Conservation (phyloP, 2,888 invertebrate species). For the Eupithecia dodoneata region DNA sequence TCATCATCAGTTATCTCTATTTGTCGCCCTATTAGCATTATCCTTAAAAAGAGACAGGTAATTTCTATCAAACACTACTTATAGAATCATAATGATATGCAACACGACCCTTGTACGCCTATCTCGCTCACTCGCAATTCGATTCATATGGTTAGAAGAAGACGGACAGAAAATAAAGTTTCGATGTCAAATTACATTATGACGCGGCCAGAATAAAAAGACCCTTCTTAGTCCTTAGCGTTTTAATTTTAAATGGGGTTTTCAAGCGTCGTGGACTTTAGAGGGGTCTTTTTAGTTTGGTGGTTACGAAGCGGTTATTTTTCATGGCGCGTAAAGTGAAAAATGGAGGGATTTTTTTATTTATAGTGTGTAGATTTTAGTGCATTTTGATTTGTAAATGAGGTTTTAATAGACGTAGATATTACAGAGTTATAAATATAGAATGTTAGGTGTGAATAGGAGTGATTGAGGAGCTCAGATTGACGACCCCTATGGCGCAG, state of each 20-base stretch:
- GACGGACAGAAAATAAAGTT: slow-evolving; percentile 40
- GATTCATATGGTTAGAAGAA: slow-evolving; percentile 28
- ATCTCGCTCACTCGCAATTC: slow-evolving; percentile 40
- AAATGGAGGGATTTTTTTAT: slow-evolving; percentile 48
- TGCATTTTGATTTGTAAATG: slow-evolving; percentile 40
- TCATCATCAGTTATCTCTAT: slow-evolving; percentile 46
- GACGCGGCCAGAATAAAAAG: slow-evolving; percentile 42
- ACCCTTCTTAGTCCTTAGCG: slow-evolving; percentile 40
- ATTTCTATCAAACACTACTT: slow-evolving; percentile 38
- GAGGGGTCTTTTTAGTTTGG: slow-evolving; percentile 30
- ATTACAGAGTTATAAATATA: slow-evolving; percentile 20
- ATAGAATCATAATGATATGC: slow-evolving; percentile 54
- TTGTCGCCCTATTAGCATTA: slow-evolving; percentile 20
- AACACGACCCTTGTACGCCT: slow-evolving; percentile 49
- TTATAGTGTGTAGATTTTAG: slow-evolving; percentile 44
- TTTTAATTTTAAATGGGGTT: slow-evolving; percentile 28
- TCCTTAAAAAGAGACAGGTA: slow-evolving; percentile 42
- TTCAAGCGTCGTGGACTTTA: slow-evolving; percentile 15
- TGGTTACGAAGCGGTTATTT: slow-evolving; percentile 40
- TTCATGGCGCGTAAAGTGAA: slow-evolving; percentile 45
- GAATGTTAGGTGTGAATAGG: slow-evolving; percentile 38
- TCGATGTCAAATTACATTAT: slow-evolving; percentile 47
- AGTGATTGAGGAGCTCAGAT: slow-evolving; percentile 17
- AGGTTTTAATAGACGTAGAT: slow-evolving; percentile 42
- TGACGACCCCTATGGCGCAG: not conserved